Evolutionary conservation across 2,888 invertebrate species (phyloP), one percentile per base, ranked within the genome.

Genomic region (Xestia xanthographa): DNA sequence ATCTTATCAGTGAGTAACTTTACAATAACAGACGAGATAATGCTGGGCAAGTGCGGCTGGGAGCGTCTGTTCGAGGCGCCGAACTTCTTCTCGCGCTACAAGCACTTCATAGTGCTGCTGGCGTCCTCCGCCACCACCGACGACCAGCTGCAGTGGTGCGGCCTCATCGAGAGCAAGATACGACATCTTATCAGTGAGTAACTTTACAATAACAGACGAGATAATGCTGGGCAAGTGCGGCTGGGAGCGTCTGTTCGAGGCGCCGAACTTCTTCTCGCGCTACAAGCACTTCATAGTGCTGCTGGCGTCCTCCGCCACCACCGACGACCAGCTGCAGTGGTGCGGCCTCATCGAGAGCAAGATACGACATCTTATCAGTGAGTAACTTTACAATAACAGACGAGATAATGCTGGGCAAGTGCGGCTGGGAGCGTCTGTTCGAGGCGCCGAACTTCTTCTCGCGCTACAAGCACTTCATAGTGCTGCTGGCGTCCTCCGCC

Each of bases 211-310:
- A n/a, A n/a, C n/a, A n/a, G n/a, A n/a, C n/a, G 98, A 99, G 92
- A 99, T 99, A 87, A 98, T 98, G 97, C 95, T 98, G 50, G 98
- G 98, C n/a, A 98, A 98, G 91, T 97, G 98, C 68, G 97, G 97
- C 0, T 99, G 99, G 99, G 98, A 98, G 89, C 98, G 98, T 72
- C 96, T 99, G 26, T 99, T 99, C 95, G 99, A 99, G 89, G 98
- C 99, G 0, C 98, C 99, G 1, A 98, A 98, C 92, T 99, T 99
- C 97, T 96, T 95, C 93, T 92, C 93, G 0, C 96, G 97, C 93
- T 99, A 99, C 97, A 98, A 98, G 90, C 99, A 99, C 97, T 99
- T 99, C 95, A 98, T 99, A 79, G 98, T 99, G 82, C 96, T 99
- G 75, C 97, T 99, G 80, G 99, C 98, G 0, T 98, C 98, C 89